Evolutionary conservation across 2,113 vertebrate species (phyloP).

Genomic region (Plestiodon gilberti): DNA sequence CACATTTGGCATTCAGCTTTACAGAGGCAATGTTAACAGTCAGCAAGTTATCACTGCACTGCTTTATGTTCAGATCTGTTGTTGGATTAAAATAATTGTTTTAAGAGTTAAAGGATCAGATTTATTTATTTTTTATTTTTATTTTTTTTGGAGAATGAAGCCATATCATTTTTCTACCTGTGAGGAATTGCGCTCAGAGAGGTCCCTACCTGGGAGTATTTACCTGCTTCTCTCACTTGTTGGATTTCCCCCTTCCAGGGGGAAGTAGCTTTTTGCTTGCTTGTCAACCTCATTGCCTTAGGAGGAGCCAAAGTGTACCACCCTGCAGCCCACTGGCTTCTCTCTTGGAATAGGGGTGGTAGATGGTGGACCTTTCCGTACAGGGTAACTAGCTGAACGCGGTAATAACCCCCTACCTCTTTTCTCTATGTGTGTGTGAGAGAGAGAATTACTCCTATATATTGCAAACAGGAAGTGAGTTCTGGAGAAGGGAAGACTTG

Average conservation of each 20-base stretch:
- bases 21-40: not conserved
- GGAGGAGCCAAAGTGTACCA: too few species aligned
- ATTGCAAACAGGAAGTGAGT: not conserved
- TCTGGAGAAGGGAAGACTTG: not conserved
- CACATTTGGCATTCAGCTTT: not conserved
- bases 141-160: not conserved
- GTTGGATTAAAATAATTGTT: not conserved
- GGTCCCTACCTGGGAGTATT: not conserved
- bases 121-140: too few species aligned
- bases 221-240: too few species aligned
- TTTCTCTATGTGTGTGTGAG: too few species aligned
- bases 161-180: not conserved
- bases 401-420: too few species aligned
- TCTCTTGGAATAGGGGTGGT: too few species aligned
- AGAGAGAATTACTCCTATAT: not conserved
- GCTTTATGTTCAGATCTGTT: not conserved
- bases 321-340: too few species aligned
- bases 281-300: too few species aligned
- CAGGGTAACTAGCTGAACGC: too few species aligned
- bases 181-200: not conserved
- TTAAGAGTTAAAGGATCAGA: not conserved
- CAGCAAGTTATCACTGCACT: not conserved
- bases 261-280: too few species aligned
- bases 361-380: too few species aligned
- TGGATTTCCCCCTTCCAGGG: too few species aligned